These are phyloP conservation scores for Xanthia icteritia DNA, from an alignment of 2,888 invertebrate genomes.

Conservation along the genomic window DNA sequence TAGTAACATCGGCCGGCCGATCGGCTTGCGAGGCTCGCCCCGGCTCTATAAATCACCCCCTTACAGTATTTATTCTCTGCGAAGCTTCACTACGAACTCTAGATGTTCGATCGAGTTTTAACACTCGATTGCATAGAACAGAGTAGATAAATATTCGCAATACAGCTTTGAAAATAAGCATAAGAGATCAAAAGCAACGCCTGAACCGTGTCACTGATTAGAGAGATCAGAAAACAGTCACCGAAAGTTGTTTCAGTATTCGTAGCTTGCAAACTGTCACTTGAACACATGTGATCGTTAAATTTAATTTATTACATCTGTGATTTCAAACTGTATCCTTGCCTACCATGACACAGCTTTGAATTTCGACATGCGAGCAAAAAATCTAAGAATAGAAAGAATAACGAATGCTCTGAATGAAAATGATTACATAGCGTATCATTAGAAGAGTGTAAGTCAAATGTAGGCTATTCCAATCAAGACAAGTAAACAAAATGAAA, in stretches of 20 bases:
- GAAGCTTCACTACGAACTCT: constrained; percentile 80
- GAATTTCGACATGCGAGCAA: constrained; percentile 10
- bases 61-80: constrained; percentile 89
- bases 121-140: constrained; percentile 62
- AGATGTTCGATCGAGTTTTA: constrained; percentile 72
- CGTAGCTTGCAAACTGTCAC: constrained; percentile 38
- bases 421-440: constrained; percentile 58
- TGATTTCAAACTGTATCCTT: constrained; percentile 24
- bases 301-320: constrained; percentile 45
- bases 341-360: constrained; percentile 19
- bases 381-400: constrained; percentile 32
- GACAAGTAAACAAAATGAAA: constrained; percentile 65
- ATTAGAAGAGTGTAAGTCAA: constrained; percentile 60
- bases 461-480: constrained; percentile 68
- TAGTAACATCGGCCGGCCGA: constrained; percentile 86
- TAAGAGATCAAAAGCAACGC: constrained; percentile 27
- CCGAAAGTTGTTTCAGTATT: constrained; percentile 39
- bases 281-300: constrained; percentile 45
- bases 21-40: constrained; percentile 82
- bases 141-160: constrained; percentile 53
- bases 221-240: constrained; percentile 46
- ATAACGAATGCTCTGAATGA: constrained; percentile 53
- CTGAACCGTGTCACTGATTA: constrained; percentile 38
- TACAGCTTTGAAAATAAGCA: constrained; percentile 43
- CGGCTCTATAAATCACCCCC: constrained; percentile 88